Conservation (phyloP, 2,888 invertebrate genomes). For the Oscheius myriophilus region DNA sequence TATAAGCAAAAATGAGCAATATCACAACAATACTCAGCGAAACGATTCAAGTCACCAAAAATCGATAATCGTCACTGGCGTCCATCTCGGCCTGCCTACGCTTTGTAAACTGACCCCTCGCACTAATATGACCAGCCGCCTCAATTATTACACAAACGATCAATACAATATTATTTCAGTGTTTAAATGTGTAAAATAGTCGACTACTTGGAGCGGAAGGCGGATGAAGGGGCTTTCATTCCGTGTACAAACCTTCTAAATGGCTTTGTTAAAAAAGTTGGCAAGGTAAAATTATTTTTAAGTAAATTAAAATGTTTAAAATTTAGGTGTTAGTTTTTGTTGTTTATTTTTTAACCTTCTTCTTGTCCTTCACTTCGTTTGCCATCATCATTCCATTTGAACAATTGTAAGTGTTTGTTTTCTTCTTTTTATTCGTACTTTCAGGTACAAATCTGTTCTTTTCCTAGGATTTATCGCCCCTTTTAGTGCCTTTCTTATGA, state of each 20-base stretch:
- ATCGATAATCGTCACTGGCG: no score
- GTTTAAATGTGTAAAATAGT: conserved; percentile 13
- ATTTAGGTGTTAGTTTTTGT: conserved; percentile 53
- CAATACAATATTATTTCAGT: not conserved
- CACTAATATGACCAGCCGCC: no score
- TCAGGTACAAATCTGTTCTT: conserved; percentile 50
- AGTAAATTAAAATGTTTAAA: not conserved
- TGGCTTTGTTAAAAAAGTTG: conserved; percentile 20
- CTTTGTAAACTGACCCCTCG: no score
- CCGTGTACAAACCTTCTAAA: conserved; percentile 15
- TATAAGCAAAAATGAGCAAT: not conserved
- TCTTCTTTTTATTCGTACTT: conserved; percentile 1
- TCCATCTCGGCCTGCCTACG: no score
- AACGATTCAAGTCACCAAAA: no score
- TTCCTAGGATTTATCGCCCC: conserved; percentile 33
- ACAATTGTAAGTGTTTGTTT: conserved; percentile 42
- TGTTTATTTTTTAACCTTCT: conserved; percentile 49
- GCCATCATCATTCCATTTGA: conserved; percentile 58
- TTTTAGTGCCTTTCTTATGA: conserved; percentile 43
- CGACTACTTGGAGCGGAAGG: conserved; percentile 23
- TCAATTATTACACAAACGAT: no score
- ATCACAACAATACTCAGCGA: no score
- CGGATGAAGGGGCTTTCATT: conserved; percentile 20
- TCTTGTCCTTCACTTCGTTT: conserved; percentile 49
- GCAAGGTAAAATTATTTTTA: conserved; percentile 11